phyloP scores from a whole-genome alignment of 2,113 vertebrate species.

The Microcebus jonahi region DNA sequence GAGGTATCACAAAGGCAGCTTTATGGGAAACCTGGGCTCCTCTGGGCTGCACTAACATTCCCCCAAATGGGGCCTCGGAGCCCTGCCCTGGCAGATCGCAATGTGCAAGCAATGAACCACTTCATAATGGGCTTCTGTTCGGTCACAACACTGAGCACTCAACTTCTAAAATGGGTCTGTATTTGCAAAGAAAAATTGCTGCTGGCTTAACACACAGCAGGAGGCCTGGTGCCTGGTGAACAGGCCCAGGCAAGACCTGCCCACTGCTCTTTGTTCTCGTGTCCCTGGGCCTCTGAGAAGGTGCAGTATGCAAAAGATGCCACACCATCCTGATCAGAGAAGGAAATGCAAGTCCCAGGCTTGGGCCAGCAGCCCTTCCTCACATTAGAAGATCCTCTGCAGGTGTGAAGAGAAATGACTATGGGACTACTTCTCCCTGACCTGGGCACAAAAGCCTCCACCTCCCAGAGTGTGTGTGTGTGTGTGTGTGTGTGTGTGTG shows the following conservation, averaged over 20 bases:
- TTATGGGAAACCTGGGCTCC: constrained; percentile 31
- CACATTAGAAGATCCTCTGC: background rate
- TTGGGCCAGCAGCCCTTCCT: background rate
- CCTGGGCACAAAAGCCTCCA: background rate
- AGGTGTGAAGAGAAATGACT: background rate
- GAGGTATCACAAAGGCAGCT: background rate
- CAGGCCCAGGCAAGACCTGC: background rate
- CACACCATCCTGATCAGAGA: background rate
- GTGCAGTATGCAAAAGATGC: background rate
- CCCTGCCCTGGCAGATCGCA: constrained; percentile 11
- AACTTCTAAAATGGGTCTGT: constrained; percentile 10
- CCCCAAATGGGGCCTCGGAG: background rate
- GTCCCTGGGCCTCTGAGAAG: background rate
- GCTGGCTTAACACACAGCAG: background rate
- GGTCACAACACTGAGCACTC: background rate
- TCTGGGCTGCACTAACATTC: background rate
- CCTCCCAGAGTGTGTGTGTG: too few relatives aligned
- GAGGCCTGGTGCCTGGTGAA: background rate
- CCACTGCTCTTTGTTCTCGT: background rate
- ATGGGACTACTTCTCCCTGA: background rate
- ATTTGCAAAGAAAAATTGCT: constrained; percentile 45
- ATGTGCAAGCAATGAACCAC: background rate
- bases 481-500: background rate
- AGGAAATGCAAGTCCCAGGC: background rate
- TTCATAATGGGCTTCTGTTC: constrained; percentile 40